These are phyloP conservation scores for Clarias pachynema DNA, from an alignment of 2,797 vertebrate genomes.

Conservation along the genomic window DNA sequence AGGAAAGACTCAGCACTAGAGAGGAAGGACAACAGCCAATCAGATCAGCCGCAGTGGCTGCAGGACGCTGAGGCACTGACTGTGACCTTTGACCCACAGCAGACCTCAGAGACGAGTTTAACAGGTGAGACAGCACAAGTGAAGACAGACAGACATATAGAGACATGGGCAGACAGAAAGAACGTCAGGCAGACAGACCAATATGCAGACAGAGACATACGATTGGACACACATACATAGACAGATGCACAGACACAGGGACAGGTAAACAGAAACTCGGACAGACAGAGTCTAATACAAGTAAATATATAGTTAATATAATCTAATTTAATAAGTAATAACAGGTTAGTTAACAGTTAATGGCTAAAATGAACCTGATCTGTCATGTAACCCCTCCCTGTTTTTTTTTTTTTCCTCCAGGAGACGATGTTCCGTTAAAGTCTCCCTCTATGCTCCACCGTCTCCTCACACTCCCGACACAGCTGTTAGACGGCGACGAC, in stretches of 20 bases:
- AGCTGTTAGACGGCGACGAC: slow-evolving; percentile 69
- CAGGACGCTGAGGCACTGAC: slow-evolving; percentile 73
- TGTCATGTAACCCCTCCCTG: neutral
- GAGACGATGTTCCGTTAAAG: slow-evolving; percentile 59
- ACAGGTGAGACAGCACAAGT: slow-evolving; percentile 55
- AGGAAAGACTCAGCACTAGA: slow-evolving; percentile 59
- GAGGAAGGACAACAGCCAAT: slow-evolving; percentile 62
- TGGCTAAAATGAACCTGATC: neutral
- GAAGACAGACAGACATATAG: neutral
- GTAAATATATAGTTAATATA: too few species aligned
- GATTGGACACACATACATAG: too few species aligned
- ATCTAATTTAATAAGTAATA: neutral
- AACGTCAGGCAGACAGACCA: neutral
- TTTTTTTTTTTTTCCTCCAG: slow-evolving; percentile 10
- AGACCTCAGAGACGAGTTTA: slow-evolving; percentile 52
- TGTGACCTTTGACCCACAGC: slow-evolving; percentile 38
- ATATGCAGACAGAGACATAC: neutral
- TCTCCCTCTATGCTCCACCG: slow-evolving; percentile 80
- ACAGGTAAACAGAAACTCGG: too few species aligned
- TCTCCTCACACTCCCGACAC: slow-evolving; percentile 76
- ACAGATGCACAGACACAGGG: too few species aligned
- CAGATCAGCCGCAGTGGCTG: slow-evolving; percentile 64
- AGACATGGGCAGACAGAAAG: neutral
- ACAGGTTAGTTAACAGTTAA: neutral
- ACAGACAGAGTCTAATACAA: too few species aligned